Evolutionary conservation across 92 coral and sea anemone genomes (phyloP).

Genomic region (Porites evermanni): DNA sequence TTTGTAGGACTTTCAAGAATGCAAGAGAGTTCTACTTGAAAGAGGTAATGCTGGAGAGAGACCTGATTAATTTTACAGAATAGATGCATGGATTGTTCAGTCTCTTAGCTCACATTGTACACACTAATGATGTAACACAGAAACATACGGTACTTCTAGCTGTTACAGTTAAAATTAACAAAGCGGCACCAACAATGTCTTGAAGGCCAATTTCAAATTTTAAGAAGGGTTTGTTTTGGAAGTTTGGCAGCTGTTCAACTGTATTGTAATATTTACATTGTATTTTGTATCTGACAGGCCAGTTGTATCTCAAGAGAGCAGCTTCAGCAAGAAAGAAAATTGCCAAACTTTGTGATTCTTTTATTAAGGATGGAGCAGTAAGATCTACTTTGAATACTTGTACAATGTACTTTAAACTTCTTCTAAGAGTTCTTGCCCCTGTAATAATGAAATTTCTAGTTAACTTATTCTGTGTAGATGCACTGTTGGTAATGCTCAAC

Average conservation of each 20-base stretch:
- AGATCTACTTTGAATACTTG: constrained; percentile 25
- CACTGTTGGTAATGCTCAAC: too few relatives aligned
- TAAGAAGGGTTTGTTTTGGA: not conserved
- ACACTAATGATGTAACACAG: too few relatives aligned
- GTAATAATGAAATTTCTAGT: not conserved
- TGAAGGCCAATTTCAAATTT: too few relatives aligned
- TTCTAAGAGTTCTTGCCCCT: not conserved
- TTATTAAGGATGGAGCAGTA: constrained; percentile 97
- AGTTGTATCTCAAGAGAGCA: constrained; percentile 90
- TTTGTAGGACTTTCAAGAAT: constrained; percentile 92
- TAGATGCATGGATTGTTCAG: too few relatives aligned
- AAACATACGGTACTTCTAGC: too few relatives aligned
- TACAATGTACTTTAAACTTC: too few relatives aligned
- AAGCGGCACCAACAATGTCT: too few relatives aligned
- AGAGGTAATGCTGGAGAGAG: constrained; percentile 71
- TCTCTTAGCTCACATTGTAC: too few relatives aligned
- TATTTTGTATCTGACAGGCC: constrained; percentile 63
- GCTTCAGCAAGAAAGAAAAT: constrained; percentile 91
- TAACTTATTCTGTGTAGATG: too few relatives aligned
- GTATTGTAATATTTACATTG: not conserved
- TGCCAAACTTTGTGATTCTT: constrained; percentile 87
- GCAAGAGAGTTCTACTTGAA: constrained; percentile 93
- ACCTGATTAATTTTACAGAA: not conserved
- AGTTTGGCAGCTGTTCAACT: not conserved
- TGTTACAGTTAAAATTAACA: too few relatives aligned